phyloP scores from a whole-genome alignment of 2,113 vertebrate species.

The Pungitius pungitius region DNA sequence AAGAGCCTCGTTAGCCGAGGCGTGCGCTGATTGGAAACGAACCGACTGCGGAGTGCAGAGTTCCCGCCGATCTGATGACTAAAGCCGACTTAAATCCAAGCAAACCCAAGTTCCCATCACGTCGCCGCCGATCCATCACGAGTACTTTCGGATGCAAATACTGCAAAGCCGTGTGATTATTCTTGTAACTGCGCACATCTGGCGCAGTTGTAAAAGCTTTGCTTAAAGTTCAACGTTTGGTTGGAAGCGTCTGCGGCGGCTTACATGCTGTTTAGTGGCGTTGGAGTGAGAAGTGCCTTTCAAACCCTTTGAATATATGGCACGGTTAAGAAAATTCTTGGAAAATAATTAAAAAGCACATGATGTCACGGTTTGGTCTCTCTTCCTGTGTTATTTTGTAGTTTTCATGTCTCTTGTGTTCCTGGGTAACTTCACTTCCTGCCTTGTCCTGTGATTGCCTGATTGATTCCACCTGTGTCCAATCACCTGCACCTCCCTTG shows the following conservation, averaged over 20 bases:
- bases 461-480: too few relatives aligned
- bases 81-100: conserved; percentile 10
- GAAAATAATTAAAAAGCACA: too few relatives aligned
- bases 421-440: too few relatives aligned
- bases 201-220: conserved; percentile 38
- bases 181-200: conserved; percentile 16
- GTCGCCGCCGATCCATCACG: background rate
- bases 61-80: conserved; percentile 21
- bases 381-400: too few relatives aligned
- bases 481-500: too few relatives aligned
- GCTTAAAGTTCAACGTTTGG: conserved; percentile 24
- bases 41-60: conserved; percentile 2
- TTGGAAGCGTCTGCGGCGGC: background rate
- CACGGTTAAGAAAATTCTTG: too few relatives aligned
- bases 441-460: too few relatives aligned
- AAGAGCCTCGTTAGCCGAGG: conserved; percentile 18
- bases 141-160: conserved; percentile 27
- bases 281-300: background rate
- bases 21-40: conserved; percentile 26
- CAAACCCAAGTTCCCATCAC: conserved; percentile 15
- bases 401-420: too few relatives aligned
- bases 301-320: background rate
- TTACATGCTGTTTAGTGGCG: background rate
- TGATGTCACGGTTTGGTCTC: too few relatives aligned
- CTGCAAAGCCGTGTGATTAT: conserved; percentile 12